Percentiles rank a stretch among this genome's conserved stretches.
phyloP scores from a whole-genome alignment of 2,888 invertebrate genomes.

The Agrochola lychnidis region DNA sequence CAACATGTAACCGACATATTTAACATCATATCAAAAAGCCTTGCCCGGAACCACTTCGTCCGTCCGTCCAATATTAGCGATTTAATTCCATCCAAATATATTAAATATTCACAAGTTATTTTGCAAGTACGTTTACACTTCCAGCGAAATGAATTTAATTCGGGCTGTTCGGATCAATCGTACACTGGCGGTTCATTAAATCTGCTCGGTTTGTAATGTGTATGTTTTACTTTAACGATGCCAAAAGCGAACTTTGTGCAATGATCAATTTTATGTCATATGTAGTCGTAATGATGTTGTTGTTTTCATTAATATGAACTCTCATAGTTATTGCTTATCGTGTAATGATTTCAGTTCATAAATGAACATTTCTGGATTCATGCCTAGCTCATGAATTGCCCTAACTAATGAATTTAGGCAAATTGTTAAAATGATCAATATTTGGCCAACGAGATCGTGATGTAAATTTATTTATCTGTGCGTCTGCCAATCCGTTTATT shows the following conservation, averaged over 20 bases:
- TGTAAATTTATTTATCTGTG: too few relatives aligned
- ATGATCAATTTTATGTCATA: conserved; percentile 40
- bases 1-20: conserved; percentile 51
- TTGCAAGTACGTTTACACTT: conserved; percentile 54
- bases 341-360: background rate
- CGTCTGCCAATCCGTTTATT: too few relatives aligned
- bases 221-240: conserved; percentile 29
- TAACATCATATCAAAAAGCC: conserved; percentile 53
- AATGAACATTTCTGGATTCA: background rate
- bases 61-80: conserved; percentile 34
- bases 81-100: conserved; percentile 47
- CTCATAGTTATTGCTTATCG: background rate
- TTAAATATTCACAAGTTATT: conserved; percentile 53
- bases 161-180: conserved; percentile 21
- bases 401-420: conserved; percentile 1
- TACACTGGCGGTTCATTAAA: conserved; percentile 51
- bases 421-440: background rate
- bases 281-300: conserved; percentile 23
- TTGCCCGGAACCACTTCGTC: conserved; percentile 36
- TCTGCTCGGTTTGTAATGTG: conserved; percentile 14
- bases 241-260: conserved; percentile 25
- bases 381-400: background rate
- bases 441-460: too few relatives aligned
- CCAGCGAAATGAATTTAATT: conserved; percentile 42
- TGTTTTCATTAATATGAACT: conserved; percentile 25